Evolutionary conservation across 1,140 invertebrate genomes (phyloP).

Genomic region (Wiebesia pumilae): DNA sequence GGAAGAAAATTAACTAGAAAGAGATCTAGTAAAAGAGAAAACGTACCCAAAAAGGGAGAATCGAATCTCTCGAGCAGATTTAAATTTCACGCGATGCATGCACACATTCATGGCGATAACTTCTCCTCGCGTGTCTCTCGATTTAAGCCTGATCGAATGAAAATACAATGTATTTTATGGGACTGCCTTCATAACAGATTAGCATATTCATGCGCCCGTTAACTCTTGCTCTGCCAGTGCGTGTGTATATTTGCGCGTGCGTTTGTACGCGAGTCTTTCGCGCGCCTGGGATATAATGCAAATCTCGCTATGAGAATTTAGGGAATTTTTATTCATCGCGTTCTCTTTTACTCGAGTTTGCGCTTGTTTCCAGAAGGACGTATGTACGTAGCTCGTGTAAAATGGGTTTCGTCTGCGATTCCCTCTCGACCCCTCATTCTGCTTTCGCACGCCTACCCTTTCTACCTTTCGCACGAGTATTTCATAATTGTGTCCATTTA

Average conservation of each 20-base stretch:
- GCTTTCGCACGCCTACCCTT: neutral
- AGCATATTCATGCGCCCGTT: slow-evolving; percentile 41
- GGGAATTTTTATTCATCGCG: slow-evolving; percentile 40
- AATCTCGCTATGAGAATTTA: slow-evolving; percentile 30
- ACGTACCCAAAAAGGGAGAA: neutral
- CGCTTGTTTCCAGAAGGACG: neutral
- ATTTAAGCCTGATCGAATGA: slow-evolving; percentile 42
- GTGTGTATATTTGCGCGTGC: neutral
- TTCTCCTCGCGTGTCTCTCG: slow-evolving; percentile 18
- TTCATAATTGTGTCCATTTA: neutral
- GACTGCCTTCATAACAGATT: slow-evolving; percentile 30
- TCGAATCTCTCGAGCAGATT: neutral
- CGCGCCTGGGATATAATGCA: slow-evolving; percentile 14
- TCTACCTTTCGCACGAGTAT: neutral
- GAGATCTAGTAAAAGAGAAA: neutral
- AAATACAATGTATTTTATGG: slow-evolving; percentile 45
- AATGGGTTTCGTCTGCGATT: neutral
- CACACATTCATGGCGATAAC: neutral
- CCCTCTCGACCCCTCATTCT: neutral
- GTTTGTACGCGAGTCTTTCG: neutral
- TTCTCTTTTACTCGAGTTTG: neutral
- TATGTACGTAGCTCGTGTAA: neutral
- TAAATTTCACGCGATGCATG: slow-evolving; percentile 5
- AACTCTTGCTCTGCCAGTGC: neutral
- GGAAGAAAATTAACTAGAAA: neutral